These are phyloP conservation scores for Trichogramma pretiosum DNA, from an alignment of 1,140 invertebrate genomes.

Conservation along the genomic window DNA sequence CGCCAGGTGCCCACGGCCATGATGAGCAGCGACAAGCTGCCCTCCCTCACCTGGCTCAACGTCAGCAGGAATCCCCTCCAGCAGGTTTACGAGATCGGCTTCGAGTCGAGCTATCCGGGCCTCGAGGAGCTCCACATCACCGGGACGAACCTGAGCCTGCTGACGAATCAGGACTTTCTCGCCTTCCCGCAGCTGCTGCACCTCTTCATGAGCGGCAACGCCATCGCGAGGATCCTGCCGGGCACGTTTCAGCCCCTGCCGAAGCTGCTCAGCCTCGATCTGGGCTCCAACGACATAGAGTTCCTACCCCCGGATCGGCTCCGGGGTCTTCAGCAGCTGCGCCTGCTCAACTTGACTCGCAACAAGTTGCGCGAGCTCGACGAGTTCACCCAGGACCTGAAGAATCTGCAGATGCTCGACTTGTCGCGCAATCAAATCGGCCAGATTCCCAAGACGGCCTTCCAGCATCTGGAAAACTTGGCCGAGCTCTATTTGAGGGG, in stretches of 20 bases:
- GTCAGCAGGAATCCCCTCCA: constrained; percentile 73
- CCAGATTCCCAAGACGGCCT: constrained; percentile 63
- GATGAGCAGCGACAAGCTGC: constrained; percentile 63
- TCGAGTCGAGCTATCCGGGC: constrained; percentile 54
- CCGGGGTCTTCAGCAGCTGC: constrained; percentile 62
- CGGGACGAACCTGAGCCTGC: constrained; percentile 71
- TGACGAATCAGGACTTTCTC: constrained; percentile 80
- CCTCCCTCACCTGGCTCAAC: constrained; percentile 65
- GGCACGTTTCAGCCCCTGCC: constrained; percentile 71
- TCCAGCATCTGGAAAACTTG: constrained; percentile 63
- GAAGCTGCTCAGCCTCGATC: constrained; percentile 66
- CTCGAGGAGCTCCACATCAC: constrained; percentile 75
- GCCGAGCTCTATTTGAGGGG: constrained; percentile 68
- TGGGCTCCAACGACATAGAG: constrained; percentile 76
- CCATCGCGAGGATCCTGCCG: constrained; percentile 71
- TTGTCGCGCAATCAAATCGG: constrained; percentile 75
- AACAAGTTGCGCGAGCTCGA: constrained; percentile 75
- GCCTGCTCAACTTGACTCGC: constrained; percentile 70
- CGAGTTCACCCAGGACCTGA: constrained; percentile 70
- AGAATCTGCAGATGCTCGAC: constrained; percentile 68
- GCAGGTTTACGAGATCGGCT: constrained; percentile 57
- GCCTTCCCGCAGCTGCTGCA: constrained; percentile 69
- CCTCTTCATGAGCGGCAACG: constrained; percentile 64
- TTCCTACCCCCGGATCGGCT: constrained; percentile 75
- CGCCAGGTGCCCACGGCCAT: constrained; percentile 71